Evolutionary conservation across 2,888 invertebrate species (phyloP), one percentile per base, ranked within the genome.

Genomic region (Heliconius ismenius): DNA sequence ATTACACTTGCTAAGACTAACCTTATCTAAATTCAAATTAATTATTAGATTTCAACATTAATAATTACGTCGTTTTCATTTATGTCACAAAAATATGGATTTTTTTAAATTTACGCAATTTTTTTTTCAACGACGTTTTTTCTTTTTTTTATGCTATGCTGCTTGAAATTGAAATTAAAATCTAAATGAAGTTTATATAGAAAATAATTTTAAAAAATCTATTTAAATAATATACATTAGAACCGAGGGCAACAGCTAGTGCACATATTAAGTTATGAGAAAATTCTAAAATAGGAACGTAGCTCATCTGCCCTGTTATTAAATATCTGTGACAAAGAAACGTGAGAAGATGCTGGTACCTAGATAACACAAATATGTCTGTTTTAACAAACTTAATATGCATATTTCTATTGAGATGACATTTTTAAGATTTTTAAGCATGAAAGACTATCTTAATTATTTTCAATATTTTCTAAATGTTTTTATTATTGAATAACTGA

Each of bases 261-360:
- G 32, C 0, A 54, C 21, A 32, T 70, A 70, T 15, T 54, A 70
- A 32, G 54, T 13, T 54, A 32, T n/a, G n/a, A 70, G 54, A 70
- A 58, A 70, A 70, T 70, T 54, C 54, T 70, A 49, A 70, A 70
- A 70, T 54, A 70, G 54, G 24, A 67, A 67, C 65, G 39, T 39
- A 39, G 39, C 39, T 67, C 65, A 39, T 67, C 65, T 67, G 24
- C 39, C 65, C 39, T 67, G 7, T 67, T 67, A 67, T 67, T 39
- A 67, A 67, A 67, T 67, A 67, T 67, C 65, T 39, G 15, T 39
- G 39, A 67, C 65, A 39, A 39, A 67, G 65, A 67, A 67, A 39
- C 39, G 39, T 67, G 65, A 67, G 65, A 67, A 39, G 65, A 67
- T 13, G 3, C 39, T 39, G 15, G n/a, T 65, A 39, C 39, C 39